phyloP scores from a whole-genome alignment of 2,888 invertebrate species.

The Xanthia icteritia region DNA sequence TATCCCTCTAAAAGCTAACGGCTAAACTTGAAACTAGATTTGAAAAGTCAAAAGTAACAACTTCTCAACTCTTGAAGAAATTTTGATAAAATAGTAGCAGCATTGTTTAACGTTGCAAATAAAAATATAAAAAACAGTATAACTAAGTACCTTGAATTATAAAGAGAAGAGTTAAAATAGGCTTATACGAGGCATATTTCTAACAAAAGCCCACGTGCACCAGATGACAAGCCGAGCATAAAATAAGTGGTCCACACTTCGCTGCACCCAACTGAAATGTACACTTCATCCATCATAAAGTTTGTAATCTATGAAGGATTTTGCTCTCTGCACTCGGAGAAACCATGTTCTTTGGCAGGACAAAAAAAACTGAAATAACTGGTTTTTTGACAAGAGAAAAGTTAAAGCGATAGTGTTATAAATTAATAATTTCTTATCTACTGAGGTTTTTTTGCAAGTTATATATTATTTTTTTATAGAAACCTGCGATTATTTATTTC shows the following conservation, averaged over 20 bases:
- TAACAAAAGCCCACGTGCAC: conserved; percentile 57
- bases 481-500: neutral
- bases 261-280: conserved; percentile 64
- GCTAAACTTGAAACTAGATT: conserved; percentile 5
- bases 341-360: conserved; percentile 9
- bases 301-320: conserved; percentile 54
- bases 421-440: neutral
- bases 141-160: neutral
- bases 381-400: neutral
- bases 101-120: neutral
- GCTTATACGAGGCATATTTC: conserved; percentile 18
- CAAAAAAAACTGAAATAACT: conserved; percentile 10
- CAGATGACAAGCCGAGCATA: conserved; percentile 63
- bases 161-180: neutral
- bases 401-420: neutral
- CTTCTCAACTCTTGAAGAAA: neutral
- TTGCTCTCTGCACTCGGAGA: conserved; percentile 30
- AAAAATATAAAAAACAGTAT: neutral
- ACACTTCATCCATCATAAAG: conserved; percentile 62
- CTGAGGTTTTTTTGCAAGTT: neutral
- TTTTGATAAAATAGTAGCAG: neutral
- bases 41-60: neutral
- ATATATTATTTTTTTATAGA: neutral
- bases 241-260: conserved; percentile 65
- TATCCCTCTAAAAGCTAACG: neutral